A percentile compares a stretch with the other conserved stretches of the same genome.
phyloP scores from a whole-genome alignment of 2,113 vertebrate species.

The Microtus pennsylvanicus region DNA sequence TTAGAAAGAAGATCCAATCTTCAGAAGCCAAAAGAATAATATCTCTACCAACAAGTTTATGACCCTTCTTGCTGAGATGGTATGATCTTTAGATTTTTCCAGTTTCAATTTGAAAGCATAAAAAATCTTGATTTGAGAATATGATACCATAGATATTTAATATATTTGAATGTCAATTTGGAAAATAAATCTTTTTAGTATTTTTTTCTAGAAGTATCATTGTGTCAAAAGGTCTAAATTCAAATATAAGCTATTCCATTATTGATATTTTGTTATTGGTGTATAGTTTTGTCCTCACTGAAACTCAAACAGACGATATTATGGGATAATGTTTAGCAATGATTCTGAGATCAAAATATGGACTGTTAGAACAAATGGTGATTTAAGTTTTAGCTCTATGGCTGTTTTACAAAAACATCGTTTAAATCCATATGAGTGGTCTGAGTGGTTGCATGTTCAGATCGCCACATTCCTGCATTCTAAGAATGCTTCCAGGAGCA shows the following conservation, averaged over 20 bases:
- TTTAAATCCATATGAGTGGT: neutral
- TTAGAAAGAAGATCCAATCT: neutral
- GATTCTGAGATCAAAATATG: neutral
- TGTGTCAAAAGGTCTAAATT: neutral
- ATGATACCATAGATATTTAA: neutral
- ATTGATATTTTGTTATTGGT: constrained; percentile 41
- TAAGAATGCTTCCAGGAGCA: neutral
- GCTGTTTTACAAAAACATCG: neutral
- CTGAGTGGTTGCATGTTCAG: accelerated
- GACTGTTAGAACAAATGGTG: neutral
- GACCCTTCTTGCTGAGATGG: neutral
- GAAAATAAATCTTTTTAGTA: neutral
- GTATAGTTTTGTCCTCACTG: neutral
- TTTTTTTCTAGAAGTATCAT: neutral
- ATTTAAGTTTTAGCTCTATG: neutral
- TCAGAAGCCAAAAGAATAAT: neutral
- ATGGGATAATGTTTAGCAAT: neutral
- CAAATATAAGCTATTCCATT: neutral
- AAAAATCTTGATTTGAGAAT: neutral
- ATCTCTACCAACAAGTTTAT: neutral
- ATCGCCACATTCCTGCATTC: accelerated
- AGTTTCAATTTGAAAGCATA: neutral
- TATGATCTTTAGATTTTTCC: neutral
- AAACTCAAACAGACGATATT: neutral
- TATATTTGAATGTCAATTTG: neutral